Evolutionary conservation across 2,113 vertebrate species (phyloP), one percentile per base, ranked within the genome.

Genomic region (Silurus asotus): DNA sequence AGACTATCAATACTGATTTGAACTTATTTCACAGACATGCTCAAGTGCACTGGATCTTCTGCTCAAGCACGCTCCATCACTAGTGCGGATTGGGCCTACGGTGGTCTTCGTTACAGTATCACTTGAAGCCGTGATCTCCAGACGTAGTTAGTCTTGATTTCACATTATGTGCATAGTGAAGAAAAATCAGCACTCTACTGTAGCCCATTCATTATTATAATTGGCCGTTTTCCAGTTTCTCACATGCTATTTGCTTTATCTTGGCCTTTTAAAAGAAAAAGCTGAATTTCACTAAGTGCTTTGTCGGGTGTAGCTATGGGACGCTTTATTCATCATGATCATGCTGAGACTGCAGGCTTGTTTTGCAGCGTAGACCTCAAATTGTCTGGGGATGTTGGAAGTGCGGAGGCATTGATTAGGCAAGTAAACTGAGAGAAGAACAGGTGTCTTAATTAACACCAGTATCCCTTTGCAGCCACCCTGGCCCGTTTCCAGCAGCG

Each of bases 401-500:
- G 83, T 62, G 78, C 59, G 77, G 69, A 89, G 82, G 88, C 88
- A 89, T 88, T 80, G 89, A 91, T 92, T 91, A 84, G 86, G 14
- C 84, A 65, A 88, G 86, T 90, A 56, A 72, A 82, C 87, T 83
- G 80, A 72, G 82, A 84, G 82, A 89, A 88, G 88, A 72, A 89
- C 83, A 89, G 85, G 80, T 90, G 91, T 90, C 89, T 89, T 84
- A 87, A 87, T 90, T 88, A 89, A 88, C 87, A 82, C 88, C 45
- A 78, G n/a, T 78, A 76, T 78, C 89, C 85, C 88, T 87, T 78
- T 74, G 82, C 87, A 69, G 84, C 88, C 81, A 83, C 69, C 53
- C 70, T 91, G 89, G 87, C 87, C 83, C 45, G 13, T 14, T 70
- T 87, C 87, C 89, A 87, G 86, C 55, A 8, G 25, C 1, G 69